A percentile compares a stretch with the other conserved stretches of the same genome.
Conservation (phyloP, 2,113 vertebrate genomes). For the Recurvirostra avosetta region DNA sequence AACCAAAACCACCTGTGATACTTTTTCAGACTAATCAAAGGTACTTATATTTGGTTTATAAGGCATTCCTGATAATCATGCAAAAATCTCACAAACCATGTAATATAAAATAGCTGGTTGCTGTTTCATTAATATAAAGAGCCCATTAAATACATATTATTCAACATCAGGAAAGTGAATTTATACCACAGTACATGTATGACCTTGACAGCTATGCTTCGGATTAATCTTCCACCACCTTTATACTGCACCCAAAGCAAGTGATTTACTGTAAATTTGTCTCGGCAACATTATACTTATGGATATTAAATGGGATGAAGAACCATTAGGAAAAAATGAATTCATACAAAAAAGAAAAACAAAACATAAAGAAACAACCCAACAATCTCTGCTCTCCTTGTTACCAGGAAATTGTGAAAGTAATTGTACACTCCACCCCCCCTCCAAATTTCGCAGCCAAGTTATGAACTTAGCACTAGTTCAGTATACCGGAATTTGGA, state of each 20-base stretch:
- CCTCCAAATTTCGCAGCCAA: neutral
- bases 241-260: neutral
- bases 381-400: neutral
- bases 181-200: neutral
- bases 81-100: neutral
- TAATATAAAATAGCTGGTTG: neutral
- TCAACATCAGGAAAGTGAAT: neutral
- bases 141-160: neutral
- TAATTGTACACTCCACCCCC: neutral
- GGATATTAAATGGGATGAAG: neutral
- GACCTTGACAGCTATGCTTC: neutral
- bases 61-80: neutral
- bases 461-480: neutral
- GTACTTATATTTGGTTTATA: neutral
- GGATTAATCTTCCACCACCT: neutral
- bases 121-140: neutral
- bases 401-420: neutral
- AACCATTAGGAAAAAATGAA: neutral
- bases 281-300: neutral
- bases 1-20: neutral
- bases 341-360: neutral
- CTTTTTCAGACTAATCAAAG: neutral
- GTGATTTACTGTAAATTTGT: neutral
- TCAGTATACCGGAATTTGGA: neutral
- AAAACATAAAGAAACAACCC: neutral